Evolutionary conservation across 2,888 invertebrate species (phyloP).

Genomic region (Mesoligia furuncula): DNA sequence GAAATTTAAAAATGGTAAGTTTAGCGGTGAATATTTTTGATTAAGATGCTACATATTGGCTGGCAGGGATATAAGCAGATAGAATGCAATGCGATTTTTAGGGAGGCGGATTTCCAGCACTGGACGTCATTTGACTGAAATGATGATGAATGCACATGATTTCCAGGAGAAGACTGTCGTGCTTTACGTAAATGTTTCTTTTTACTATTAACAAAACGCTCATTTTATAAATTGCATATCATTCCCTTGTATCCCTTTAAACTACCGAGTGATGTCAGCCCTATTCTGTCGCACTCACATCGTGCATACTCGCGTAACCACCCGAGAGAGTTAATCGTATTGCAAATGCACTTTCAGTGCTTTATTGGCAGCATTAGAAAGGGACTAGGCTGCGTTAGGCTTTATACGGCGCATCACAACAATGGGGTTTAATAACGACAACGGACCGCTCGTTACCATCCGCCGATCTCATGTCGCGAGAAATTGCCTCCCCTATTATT

Average conservation of each 20-base stretch:
- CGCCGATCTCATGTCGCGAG: constrained; percentile 79
- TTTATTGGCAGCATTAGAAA: constrained; percentile 85
- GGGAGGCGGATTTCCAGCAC: not conserved
- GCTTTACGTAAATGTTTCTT: not conserved
- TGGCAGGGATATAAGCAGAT: not conserved
- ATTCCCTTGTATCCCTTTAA: not conserved
- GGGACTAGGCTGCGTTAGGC: constrained; percentile 76
- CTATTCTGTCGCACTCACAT: constrained; percentile 60
- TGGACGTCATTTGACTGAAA: not conserved
- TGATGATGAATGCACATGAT: not conserved
- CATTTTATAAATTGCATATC: not conserved
- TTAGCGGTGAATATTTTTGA: not conserved
- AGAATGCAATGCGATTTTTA: not conserved
- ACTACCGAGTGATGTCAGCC: constrained; percentile 46
- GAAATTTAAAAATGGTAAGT: not conserved
- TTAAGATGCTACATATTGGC: not conserved
- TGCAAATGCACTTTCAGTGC: constrained; percentile 82
- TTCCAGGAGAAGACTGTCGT: not conserved
- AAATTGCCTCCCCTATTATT: constrained; percentile 82
- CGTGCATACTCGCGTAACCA: constrained; percentile 63
- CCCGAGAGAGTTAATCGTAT: constrained; percentile 73
- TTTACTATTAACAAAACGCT: not conserved
- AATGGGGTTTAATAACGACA: constrained; percentile 85
- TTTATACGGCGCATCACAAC: constrained; percentile 85
- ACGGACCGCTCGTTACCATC: constrained; percentile 82